These are phyloP conservation scores for Xiphorhynchus elegans DNA, from an alignment of 2,113 vertebrate genomes.

Conservation along the genomic window DNA sequence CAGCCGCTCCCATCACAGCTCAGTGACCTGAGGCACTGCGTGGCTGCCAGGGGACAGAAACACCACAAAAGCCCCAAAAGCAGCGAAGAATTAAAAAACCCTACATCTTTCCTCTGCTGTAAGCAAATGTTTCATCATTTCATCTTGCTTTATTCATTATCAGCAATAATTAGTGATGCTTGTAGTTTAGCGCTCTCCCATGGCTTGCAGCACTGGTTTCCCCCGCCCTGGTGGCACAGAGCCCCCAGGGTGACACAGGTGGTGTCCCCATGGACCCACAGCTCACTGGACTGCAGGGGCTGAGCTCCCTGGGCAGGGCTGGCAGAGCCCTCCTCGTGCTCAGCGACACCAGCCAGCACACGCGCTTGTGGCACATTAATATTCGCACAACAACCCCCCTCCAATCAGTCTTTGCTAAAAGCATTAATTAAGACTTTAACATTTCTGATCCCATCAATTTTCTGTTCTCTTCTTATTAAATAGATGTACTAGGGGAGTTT, in stretches of 20 bases:
- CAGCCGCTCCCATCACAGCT: accelerated
- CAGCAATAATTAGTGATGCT: neutral
- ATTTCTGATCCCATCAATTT: constrained; percentile 71
- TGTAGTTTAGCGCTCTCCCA: neutral
- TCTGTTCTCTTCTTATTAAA: constrained; percentile 56
- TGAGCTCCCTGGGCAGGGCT: neutral
- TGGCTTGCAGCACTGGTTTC: neutral
- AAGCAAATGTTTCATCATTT: constrained; percentile 6
- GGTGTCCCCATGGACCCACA: neutral
- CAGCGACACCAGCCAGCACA: neutral
- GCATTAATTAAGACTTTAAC: constrained; percentile 65
- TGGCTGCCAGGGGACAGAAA: neutral
- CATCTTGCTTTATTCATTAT: neutral
- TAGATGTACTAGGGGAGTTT: constrained; percentile 14
- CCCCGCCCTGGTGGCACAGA: neutral
- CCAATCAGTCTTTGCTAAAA: constrained; percentile 58
- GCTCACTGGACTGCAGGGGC: neutral
- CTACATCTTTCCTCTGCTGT: neutral
- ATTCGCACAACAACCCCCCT: constrained; percentile 1
- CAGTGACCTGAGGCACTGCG: neutral
- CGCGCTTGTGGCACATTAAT: neutral
- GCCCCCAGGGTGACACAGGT: neutral
- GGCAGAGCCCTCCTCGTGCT: neutral
- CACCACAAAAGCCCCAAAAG: neutral
- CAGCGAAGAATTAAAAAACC: neutral